Base-by-base conservation (phyloP, 2,888 invertebrate genomes). In the Pinctada fucata region DNA sequence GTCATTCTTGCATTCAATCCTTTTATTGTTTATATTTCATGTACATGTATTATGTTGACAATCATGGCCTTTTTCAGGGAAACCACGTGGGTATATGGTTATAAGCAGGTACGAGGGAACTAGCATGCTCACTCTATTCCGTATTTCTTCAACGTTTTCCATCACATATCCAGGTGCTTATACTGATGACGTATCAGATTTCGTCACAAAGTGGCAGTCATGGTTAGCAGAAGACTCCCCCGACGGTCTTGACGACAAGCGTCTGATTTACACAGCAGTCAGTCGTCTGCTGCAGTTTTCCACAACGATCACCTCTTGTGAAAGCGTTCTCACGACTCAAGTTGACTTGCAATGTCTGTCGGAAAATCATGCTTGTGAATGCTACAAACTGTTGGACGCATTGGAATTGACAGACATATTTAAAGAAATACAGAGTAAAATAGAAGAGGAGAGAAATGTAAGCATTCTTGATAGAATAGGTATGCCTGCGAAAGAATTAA, bases 41-140 rank as follows among this genome's bases (percentile, higher is more conserved):
- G 31, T 31, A 31, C 31, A 31, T 31, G 31, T 31, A 31, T 31
- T 31, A 31, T 31, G 31, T 31, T 31, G 31, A 31, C 31, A 31
- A 31, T 31, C 31, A 31, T 31, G 31, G 31, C 31, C 31, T 58
- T 66, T 76, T 75, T 65, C 75, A 85, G 86, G 82, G 3, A 72
- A 82, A 68, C 82, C 85, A 63, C 79, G 87, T 78, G 87, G 87
- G 5, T 86, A 80, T 51, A 58, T 81, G 3, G 76, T 75, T 68
- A 69, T 74, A 16, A 51, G 31, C 47, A n/a, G 52, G 71, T 52
- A 72, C 48, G 75, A 73, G 72, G 66, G 52, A 68, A 72, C 72
- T 67, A 73, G 69, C 47, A 69, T 45, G 47, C 52, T 80, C 45
- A 72, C 74, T 3, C 75, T 84, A 51, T 85, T 82, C 67, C 77